Base-by-base conservation (phyloP, 1,140 invertebrate species). In the Gyrodactylus salaris region DNA sequence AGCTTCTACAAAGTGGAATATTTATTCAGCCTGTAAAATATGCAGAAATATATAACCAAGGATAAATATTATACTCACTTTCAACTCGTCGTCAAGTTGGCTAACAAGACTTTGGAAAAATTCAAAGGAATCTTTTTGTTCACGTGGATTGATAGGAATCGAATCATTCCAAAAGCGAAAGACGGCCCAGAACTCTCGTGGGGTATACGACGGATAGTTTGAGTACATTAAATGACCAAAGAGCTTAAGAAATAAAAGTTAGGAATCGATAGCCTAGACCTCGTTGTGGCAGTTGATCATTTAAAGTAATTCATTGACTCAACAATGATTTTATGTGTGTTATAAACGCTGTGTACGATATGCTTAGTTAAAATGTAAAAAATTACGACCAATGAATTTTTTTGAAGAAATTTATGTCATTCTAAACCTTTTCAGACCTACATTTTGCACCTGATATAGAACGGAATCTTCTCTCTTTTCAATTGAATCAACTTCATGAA, bases 61-160 rank as follows among this genome's bases (percentile, higher is more conserved):
- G 21, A 7, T n/a, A 27, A 25, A 21, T 73, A n/a, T 20, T 0
- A 27, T 25, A 68, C 74, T 54, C 68, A 78, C 78, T 77, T 80
- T 80, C 71, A 79, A 76, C 68, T 78, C 76, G 75, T 80, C 79
- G 75, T 80, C 79, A 21, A 79, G 75, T 74, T 80, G 79, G 74
- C 79, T 78, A 34, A 77, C 76, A 16, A 80, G 70, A 23, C 78
- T 78, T 73, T 78, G 77, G 74, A 79, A 80, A 76, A 80, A 80
- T 71, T 80, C 79, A 76, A 80, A 80, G n/a, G 79, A 78, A 75
- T 80, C 79, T 72, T 80, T 78, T 69, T 80, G 79, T 74, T 80
- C 79, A 7, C 78, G 54, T 68, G 79, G 77, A 70, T 80, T 80
- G 54, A 80, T 70, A 7, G 69, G n/a, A 22, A 25, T 25, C 27